A percentile compares a stretch with the other conserved stretches of the same genome.
Evolutionary conservation across 2,113 vertebrate genomes (phyloP).

Genomic region (Dendropsophus ebraccatus): DNA sequence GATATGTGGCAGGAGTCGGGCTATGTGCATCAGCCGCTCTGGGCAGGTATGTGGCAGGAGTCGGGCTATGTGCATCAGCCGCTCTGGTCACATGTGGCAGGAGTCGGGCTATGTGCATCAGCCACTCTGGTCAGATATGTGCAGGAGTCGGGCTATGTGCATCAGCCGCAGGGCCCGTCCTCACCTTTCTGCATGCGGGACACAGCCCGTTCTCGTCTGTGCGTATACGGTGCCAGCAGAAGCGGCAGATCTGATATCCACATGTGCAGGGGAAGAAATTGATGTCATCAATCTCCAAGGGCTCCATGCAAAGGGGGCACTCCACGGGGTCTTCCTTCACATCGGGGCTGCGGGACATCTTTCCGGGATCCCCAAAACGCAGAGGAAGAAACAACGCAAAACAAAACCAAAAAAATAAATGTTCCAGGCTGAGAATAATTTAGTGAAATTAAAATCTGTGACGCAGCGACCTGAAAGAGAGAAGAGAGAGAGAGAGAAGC

Average conservation of each 20-base stretch:
- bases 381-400: constrained; percentile 61
- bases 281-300: constrained; percentile 98
- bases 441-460: constrained; percentile 72
- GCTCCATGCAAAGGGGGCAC: constrained; percentile 99
- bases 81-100: too few species aligned
- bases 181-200: constrained; percentile 98
- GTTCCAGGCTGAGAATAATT: constrained; percentile 79
- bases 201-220: constrained; percentile 99
- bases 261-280: constrained; percentile 99
- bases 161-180: too few species aligned
- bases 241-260: constrained; percentile 98
- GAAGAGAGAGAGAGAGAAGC: constrained; percentile 9
- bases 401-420: constrained; percentile 22
- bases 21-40: too few species aligned
- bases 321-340: constrained; percentile 97
- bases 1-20: too few species aligned
- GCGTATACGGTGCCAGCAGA: constrained; percentile 99
- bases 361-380: constrained; percentile 75
- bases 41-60: too few species aligned
- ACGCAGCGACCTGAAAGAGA: constrained; percentile 70
- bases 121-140: too few species aligned
- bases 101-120: too few species aligned
- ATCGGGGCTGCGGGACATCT: constrained; percentile 98
- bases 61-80: too few species aligned
- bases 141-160: too few species aligned